Evolutionary conservation across 2,888 invertebrate species (phyloP).

Genomic region (Oxyscelio sp.): DNA sequence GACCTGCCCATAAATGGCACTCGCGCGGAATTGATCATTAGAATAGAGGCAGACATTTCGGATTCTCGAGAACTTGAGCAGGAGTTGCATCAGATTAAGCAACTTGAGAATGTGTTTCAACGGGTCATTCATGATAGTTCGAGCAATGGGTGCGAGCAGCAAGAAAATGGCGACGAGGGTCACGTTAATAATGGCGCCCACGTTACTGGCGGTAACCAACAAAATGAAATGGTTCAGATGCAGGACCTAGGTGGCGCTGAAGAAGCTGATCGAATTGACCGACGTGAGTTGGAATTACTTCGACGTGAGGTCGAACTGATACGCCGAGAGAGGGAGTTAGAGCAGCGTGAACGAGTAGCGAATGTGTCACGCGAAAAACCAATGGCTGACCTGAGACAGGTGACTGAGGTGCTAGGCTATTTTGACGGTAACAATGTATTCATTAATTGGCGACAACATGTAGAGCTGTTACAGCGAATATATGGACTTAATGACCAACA

Average conservation of each 20-base stretch:
- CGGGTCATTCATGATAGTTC: not conserved
- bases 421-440: not conserved
- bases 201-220: not conserved
- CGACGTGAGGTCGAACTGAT: not conserved
- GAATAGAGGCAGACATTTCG: not conserved
- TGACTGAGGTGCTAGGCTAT: not conserved
- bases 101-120: not conserved
- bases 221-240: not conserved
- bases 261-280: not conserved
- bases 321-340: constrained; percentile 7
- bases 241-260: not conserved
- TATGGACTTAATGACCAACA: not conserved
- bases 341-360: not conserved
- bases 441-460: not conserved
- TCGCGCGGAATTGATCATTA: not conserved
- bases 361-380: not conserved
- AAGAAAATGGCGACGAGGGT: not conserved
- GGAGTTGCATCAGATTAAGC: not conserved
- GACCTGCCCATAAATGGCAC: not conserved
- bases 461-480: not conserved
- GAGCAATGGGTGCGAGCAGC: not conserved
- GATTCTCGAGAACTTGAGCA: not conserved
- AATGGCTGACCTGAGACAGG: not conserved
- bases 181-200: not conserved
- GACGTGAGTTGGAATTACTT: not conserved